Percentiles rank a stretch among this genome's conserved stretches.
Evolutionary conservation across 2,888 invertebrate genomes (phyloP).

Genomic region (Drosophila fungiperda): DNA sequence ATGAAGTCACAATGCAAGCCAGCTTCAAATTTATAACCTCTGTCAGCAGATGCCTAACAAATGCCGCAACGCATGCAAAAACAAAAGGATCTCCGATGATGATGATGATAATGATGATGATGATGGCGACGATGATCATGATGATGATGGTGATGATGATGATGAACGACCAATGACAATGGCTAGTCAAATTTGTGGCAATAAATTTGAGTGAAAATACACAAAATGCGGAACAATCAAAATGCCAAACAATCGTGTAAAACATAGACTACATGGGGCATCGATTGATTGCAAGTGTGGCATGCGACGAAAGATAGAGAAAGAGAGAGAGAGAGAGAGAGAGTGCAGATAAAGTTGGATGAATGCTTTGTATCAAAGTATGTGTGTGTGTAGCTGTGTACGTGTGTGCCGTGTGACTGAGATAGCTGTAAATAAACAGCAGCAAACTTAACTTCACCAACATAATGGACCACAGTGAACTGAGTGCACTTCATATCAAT

Average conservation of each 20-base stretch:
- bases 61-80: slow-evolving; percentile 46
- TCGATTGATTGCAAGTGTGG: slow-evolving; percentile 30
- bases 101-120: slow-evolving; percentile 27
- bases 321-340: not conserved
- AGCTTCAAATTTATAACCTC: slow-evolving; percentile 56
- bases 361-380: slow-evolving; percentile 5
- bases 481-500: slow-evolving; percentile 46
- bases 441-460: slow-evolving; percentile 36
- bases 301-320: slow-evolving; percentile 20
- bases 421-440: slow-evolving; percentile 54
- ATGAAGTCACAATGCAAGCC: slow-evolving; percentile 65
- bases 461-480: slow-evolving; percentile 38
- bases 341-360: slow-evolving; percentile 5
- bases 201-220: slow-evolving; percentile 54
- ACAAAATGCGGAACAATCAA: slow-evolving; percentile 61
- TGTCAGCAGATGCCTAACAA: slow-evolving; percentile 50
- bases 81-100: slow-evolving; percentile 44
- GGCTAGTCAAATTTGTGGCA: slow-evolving; percentile 60
- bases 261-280: slow-evolving; percentile 33
- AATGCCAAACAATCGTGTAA: slow-evolving; percentile 40
- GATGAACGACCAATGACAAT: slow-evolving; percentile 51
- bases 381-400: slow-evolving; percentile 2
- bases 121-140: slow-evolving; percentile 15
- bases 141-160: slow-evolving; percentile 13
- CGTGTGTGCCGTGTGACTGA: slow-evolving; percentile 10